Evolutionary conservation across 37 sponge, comb jelly and placozoan species (phyloP).

Genomic region (Diacarnus erythraeanus): DNA sequence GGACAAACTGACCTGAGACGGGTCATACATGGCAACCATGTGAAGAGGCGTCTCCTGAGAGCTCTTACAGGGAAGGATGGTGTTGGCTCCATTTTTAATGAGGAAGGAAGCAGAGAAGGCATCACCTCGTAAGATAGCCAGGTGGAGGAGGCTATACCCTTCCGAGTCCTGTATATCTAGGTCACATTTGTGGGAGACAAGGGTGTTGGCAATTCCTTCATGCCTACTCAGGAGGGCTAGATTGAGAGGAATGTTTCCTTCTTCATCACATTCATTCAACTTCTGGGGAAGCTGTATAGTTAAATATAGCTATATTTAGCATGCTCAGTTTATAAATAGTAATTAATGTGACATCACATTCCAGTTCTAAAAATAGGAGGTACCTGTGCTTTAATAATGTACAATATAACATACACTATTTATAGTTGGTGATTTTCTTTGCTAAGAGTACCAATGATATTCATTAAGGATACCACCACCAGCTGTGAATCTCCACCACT

Average conservation of each 20-base stretch:
- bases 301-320: too few relatives aligned
- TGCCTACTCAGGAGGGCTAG: conserved; percentile 78
- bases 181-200: conserved; percentile 82
- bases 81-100: conserved; percentile 82
- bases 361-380: too few relatives aligned
- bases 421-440: too few relatives aligned
- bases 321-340: too few relatives aligned
- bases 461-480: too few relatives aligned
- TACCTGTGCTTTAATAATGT: too few relatives aligned
- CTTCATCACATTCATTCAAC: conserved; percentile 71
- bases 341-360: too few relatives aligned
- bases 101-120: conserved; percentile 85
- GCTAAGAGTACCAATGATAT: too few relatives aligned
- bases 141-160: conserved; percentile 84
- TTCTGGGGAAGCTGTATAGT: conserved; percentile 65
- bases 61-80: conserved; percentile 34
- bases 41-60: conserved; percentile 81
- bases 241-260: conserved; percentile 82
- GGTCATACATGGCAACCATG: conserved; percentile 73
- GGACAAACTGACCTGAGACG: conserved; percentile 24
- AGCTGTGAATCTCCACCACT: too few relatives aligned
- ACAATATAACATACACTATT: too few relatives aligned
- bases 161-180: conserved; percentile 71
- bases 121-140: conserved; percentile 86
- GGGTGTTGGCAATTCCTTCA: conserved; percentile 86